These are phyloP conservation scores for Cherax quadricarinatus DNA, from an alignment of 1,140 invertebrate genomes.

Conservation along the genomic window DNA sequence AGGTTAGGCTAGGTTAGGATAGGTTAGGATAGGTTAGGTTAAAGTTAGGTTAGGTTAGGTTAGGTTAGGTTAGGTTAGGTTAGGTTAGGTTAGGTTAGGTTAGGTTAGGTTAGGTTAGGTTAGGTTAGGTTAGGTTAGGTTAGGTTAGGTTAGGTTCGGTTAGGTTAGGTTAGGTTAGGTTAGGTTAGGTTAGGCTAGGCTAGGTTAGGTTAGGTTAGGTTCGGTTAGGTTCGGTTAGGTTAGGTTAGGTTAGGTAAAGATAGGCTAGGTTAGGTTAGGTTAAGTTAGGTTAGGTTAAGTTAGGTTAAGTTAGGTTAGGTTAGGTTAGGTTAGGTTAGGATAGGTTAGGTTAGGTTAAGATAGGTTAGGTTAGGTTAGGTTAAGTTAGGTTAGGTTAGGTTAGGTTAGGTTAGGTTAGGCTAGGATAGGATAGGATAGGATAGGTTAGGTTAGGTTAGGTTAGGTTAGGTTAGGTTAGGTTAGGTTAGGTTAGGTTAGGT, in stretches of 20 bases:
- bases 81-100: constrained; percentile 2
- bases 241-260: background rate
- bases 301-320: too few species aligned
- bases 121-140: background rate
- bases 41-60: constrained; percentile 5
- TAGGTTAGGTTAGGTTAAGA: too few species aligned
- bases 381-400: background rate
- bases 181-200: background rate
- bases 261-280: too few species aligned
- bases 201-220: background rate
- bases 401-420: background rate
- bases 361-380: background rate
- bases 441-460: background rate
- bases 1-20: too few species aligned
- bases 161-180: constrained; percentile 2
- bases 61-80: constrained; percentile 6
- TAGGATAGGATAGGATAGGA: background rate
- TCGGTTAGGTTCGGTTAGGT: background rate
- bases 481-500: background rate
- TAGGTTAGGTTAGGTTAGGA: too few species aligned
- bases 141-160: background rate
- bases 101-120: background rate
- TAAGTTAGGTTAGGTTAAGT: too few species aligned
- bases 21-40: too few species aligned
- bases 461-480: background rate